phyloP scores from a whole-genome alignment of 2,113 vertebrate species.

The Eidolon helvum region DNA sequence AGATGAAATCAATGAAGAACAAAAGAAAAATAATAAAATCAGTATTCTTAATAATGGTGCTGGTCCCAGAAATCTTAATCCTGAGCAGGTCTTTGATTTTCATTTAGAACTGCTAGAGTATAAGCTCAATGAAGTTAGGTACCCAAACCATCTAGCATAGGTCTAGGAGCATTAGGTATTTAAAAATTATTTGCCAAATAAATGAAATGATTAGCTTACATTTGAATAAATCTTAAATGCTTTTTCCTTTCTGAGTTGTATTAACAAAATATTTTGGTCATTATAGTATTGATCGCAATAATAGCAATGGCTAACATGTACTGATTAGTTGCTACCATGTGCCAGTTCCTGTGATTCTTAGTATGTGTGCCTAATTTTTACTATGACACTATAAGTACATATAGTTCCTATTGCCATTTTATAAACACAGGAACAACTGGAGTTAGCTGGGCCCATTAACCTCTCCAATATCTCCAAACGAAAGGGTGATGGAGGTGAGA shows the following conservation, averaged over 20 bases:
- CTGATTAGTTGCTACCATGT: background rate
- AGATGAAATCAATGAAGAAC: background rate
- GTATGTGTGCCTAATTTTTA: background rate
- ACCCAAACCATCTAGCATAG: background rate
- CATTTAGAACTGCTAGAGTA: background rate
- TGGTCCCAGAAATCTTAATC: background rate
- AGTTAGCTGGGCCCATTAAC: background rate
- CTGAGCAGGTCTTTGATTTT: background rate
- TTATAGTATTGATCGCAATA: background rate
- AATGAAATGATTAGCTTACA: background rate
- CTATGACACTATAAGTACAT: background rate
- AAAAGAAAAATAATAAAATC: conserved; percentile 7
- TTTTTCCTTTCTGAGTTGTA: background rate
- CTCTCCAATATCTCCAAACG: background rate
- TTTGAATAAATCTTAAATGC: background rate
- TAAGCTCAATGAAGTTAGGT: background rate
- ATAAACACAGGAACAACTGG: background rate
- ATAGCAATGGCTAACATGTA: background rate
- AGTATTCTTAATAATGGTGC: background rate
- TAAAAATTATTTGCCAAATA: background rate
- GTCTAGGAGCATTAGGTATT: background rate
- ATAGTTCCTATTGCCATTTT: background rate
- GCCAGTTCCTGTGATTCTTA: background rate
- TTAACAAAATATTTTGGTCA: background rate
- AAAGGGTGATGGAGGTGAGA: background rate